Base-by-base conservation (phyloP, 2,888 invertebrate species). In the Cosmia trapezina region DNA sequence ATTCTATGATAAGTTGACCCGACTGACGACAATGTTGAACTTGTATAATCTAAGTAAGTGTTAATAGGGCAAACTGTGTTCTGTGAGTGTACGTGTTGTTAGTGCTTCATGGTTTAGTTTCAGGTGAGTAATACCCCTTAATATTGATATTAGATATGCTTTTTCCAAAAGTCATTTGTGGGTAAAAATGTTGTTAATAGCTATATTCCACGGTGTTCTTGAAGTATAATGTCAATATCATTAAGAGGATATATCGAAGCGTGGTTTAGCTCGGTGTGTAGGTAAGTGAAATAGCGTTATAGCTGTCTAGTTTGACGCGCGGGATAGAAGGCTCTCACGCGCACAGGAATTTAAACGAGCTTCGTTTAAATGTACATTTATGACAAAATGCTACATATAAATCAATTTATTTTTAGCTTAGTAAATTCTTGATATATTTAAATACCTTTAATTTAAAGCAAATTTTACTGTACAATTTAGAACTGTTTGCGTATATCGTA, bases 1-100 rank as follows among this genome's bases (percentile, higher is more conserved):
- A 82, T 80, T 82, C 68, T 62, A 65, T 69, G 78, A 82, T 82
- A 72, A 82, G 41, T 81, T 81, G 82, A 79, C 79, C 79, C 71
- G 41, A 56, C 66, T 60, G 71, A 56, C 62, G 59, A 64, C 70
- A 63, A 71, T 71, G 66, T 79, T 76, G 63, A 77, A 71, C 66
- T 81, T 82, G 73, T 66, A n/a, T 78, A 67, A 80, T 77, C 53
- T 64, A 49, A 74, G 47, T 62, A 57, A 67, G 79, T 80, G 83
- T 69, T 77, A 72, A 81, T 62, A 62, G 62, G 41, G 43, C 51
- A 53, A 22, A 62, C 49, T 59, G 43, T 63, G 63, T 45, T 43
- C 19, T 37, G 1, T 37, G 1, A 63, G 56, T 43, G 28, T 47
- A 9, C 12, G 53, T 33, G 22, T 19, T 28, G 51, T 59, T 47